Conservation (phyloP, 2,888 invertebrate genomes). For the Himalopsyche kuldschensis region DNA sequence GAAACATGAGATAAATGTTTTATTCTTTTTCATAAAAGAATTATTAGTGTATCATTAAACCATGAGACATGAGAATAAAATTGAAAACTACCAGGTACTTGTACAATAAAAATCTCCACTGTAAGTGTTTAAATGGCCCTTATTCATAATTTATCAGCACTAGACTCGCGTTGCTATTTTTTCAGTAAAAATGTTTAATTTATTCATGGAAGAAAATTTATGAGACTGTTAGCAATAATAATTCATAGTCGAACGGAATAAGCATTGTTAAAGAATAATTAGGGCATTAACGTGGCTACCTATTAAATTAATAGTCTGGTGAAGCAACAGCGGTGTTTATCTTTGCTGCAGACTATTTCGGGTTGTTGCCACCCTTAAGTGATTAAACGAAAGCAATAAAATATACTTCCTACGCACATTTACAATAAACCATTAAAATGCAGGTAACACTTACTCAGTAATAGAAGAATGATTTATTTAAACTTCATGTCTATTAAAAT, state of each 20-base stretch:
- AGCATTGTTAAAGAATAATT: background rate
- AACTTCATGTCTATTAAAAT: background rate
- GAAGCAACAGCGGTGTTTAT: background rate
- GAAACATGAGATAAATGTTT: no score
- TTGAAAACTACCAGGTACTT: background rate
- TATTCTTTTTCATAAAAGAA: no score
- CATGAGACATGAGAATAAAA: background rate
- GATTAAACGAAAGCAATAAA: background rate
- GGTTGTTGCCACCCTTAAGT: background rate
- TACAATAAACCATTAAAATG: background rate
- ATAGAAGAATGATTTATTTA: background rate
- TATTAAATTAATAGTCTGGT: background rate
- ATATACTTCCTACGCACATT: background rate
- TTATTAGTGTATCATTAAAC: no score
- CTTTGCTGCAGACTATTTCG: background rate
- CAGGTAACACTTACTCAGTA: background rate
- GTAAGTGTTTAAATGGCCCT: background rate
- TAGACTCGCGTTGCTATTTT: background rate
- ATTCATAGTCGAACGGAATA: background rate
- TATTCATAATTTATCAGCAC: background rate
- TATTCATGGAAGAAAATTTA: background rate
- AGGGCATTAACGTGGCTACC: background rate
- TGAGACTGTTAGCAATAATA: background rate
- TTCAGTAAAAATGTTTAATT: background rate
- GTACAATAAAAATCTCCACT: background rate